Evolutionary conservation across 1,140 invertebrate species (phyloP).

Genomic region (Drosophila subobscura): DNA sequence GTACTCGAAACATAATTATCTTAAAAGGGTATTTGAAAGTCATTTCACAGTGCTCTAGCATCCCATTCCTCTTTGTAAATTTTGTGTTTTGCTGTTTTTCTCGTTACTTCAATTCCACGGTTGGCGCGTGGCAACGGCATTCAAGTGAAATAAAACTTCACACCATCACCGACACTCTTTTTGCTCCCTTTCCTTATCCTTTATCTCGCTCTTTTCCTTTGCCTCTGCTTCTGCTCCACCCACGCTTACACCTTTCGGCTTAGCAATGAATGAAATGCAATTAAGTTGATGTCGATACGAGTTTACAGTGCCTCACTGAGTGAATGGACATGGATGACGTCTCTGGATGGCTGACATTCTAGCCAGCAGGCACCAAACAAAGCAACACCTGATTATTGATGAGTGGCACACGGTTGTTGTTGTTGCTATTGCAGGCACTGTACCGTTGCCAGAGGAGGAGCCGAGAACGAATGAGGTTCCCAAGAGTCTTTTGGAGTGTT

Average conservation of each 20-base stretch:
- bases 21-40: slow-evolving; percentile 1
- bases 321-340: slow-evolving; percentile 11
- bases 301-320: slow-evolving; percentile 48
- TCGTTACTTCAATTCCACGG: slow-evolving; percentile 39
- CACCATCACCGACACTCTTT: slow-evolving; percentile 49
- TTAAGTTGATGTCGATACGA: slow-evolving; percentile 74
- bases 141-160: slow-evolving; percentile 78
- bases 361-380: slow-evolving; percentile 11
- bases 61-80: background rate
- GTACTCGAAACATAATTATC: background rate
- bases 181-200: background rate
- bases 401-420: slow-evolving; percentile 8
- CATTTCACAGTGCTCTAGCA: background rate
- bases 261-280: slow-evolving; percentile 80
- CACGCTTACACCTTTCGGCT: slow-evolving; percentile 37
- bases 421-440: background rate
- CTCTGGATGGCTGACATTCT: background rate
- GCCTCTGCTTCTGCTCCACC: slow-evolving; percentile 4
- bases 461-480: slow-evolving; percentile 46
- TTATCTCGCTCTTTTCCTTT: background rate
- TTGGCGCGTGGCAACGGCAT: slow-evolving; percentile 34
- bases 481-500: slow-evolving; percentile 18
- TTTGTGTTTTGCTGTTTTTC: slow-evolving; percentile 29
- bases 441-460: background rate
- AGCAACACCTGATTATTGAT: slow-evolving; percentile 36